Base-by-base conservation (phyloP, 92 coral and sea anemone genomes). In the Palythoa grandiflora region DNA sequence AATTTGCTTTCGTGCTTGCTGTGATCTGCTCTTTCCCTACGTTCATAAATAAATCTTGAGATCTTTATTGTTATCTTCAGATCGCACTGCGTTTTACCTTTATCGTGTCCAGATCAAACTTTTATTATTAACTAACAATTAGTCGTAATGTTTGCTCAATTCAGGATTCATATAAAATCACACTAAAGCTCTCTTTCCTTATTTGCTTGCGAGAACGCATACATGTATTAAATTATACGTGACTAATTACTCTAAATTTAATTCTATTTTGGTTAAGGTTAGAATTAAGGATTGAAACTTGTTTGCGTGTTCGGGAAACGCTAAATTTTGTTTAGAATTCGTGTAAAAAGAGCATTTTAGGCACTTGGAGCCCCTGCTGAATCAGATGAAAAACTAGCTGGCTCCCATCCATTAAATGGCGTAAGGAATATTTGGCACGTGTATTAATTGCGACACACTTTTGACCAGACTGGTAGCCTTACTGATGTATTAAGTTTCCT, bases 101-200 rank as follows among this genome's bases (percentile, higher is more conserved):
- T 44, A 3, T 44, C 3, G 6, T 44, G 48, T 7, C 48, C 6
- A 44, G 48, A 3, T 19, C 4, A 63, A 63, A 63, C 70, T 63
- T 4, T 63, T 16, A 63, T 16, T n/a, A 19, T 47, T 10, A 40
- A 57, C 5, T 81, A 21, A n/a, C n/a, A 68, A 66, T 66, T 68
- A 81, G 40, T 17, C 19, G 65, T 44, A 16, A 68, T 80, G 73
- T 80, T 80, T 66, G 63, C 75, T 12, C 38, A 20, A 63, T 63
- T 80, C 85, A 80, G 50, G 85, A 11, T 63, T 63, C 7, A 8
- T 44, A 11, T 40, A 1, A 57, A 38, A 53, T 77, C 63, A 54
- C 51, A 15, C 71, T 13, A 61, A 13, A 51, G 40, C 53, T 17
- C 17, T 63, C 17, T 21, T 17, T 4, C n/a, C 66, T 35, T 8